Evolutionary conservation across 2,797 vertebrate species (phyloP), one percentile per base, ranked within the genome.

Genomic region (Falco novaeseelandiae): DNA sequence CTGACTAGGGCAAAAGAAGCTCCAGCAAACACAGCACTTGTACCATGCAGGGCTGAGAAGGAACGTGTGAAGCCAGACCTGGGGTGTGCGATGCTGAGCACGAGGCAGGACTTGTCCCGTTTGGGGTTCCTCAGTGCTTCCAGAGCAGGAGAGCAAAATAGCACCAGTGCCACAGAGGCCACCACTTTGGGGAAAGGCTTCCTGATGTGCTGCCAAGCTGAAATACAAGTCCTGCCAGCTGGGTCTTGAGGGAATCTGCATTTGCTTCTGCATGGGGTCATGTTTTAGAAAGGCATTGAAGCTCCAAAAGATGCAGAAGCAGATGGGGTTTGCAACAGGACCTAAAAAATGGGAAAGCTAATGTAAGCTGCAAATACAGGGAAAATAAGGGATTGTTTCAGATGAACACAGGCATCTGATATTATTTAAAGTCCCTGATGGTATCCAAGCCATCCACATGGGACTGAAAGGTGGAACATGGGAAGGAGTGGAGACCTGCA

Each of bases 161-260:
- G 13, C 26, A 20, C 8, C 0, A 0, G 9, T 72, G 51, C 20
- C 84, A 40, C 1, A 0, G 8, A 70, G 42, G 61, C 12, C 71
- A 57, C 29, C 7, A 1, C 32, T 46, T 73, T 51, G 46, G 25
- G 42, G 42, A 65, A 61, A 34, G 36, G 46, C 18, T 83, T 80
- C 40, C 59, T 81, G 63, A 34, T 7, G 14, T 42, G 44, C 30
- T 76, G 32, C 46, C 79, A 90, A 36, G 46, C 54, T 83, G 71
- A 72, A 88, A 52, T 19, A 36, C 6, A 76, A 40, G 13, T 16
- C 27, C 54, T 83, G 46, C n/a, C 17, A 30, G 36, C 20, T 29
- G 58, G 57, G 12, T 17, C 49, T n/a, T 44, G 70, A 44, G 40
- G 66, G 40, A 49, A 26, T 59, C 52, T 94, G 32, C 44, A 15